phyloP scores from a whole-genome alignment of 2,113 vertebrate genomes.

The Arothron firmamentum region DNA sequence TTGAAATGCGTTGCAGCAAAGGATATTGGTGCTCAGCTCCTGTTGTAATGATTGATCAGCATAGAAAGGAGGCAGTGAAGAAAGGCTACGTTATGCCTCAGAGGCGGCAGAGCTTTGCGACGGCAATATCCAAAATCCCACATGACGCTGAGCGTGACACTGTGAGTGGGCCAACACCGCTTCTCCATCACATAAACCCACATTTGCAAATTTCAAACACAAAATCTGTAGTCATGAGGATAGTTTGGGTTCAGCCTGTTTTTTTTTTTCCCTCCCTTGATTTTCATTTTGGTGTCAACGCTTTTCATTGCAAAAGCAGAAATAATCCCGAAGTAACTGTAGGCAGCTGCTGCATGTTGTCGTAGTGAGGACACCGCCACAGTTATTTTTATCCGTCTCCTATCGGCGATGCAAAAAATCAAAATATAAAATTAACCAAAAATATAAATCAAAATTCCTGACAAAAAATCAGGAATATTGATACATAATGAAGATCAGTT shows the following conservation, averaged over 20 bases:
- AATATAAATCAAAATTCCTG: no score
- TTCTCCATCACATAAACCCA: not conserved
- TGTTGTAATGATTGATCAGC: slow-evolving; percentile 55
- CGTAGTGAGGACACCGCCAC: no score
- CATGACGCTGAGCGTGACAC: slow-evolving; percentile 26
- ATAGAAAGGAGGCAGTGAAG: slow-evolving; percentile 39
- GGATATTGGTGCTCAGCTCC: slow-evolving; percentile 37
- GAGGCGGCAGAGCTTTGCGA: slow-evolving; percentile 19
- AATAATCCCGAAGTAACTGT: no score
- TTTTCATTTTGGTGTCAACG: not conserved
- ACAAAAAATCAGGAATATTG: no score
- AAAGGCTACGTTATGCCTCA: slow-evolving; percentile 45
- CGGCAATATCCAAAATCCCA: slow-evolving; percentile 24
- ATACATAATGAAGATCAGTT: no score
- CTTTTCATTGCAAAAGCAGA: not conserved
- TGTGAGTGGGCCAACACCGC: slow-evolving; percentile 7
- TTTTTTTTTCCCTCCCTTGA: no score
- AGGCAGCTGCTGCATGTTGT: no score
- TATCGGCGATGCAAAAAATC: no score
- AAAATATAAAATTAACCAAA: no score
- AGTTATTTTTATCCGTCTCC: no score
- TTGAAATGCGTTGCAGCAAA: slow-evolving; percentile 49
- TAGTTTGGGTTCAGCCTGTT: not conserved
- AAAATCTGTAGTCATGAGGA: not conserved
- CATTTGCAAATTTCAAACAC: no score